Percentiles rank a stretch among this genome's conserved stretches.
Conservation (phyloP, 2,113 vertebrate genomes). For the Equus przewalskii region DNA sequence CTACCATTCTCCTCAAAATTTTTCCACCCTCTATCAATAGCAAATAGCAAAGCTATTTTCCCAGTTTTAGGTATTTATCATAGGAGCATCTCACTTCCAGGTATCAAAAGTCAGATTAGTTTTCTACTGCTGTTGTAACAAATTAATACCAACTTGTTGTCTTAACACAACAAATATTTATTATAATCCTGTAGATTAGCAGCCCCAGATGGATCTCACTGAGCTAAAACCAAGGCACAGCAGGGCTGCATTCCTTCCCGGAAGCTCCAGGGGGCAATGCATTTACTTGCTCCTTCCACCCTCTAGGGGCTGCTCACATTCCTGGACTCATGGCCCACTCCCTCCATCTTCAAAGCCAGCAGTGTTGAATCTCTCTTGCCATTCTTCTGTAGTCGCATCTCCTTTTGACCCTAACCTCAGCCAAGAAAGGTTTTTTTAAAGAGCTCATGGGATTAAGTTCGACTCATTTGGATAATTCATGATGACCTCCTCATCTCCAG, state of each 20-base stretch:
- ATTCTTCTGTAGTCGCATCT: too few relatives aligned
- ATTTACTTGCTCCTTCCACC: too few relatives aligned
- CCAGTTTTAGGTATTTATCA: too few relatives aligned
- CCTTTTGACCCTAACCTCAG: not conserved
- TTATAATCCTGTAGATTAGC: not conserved
- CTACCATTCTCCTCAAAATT: not conserved
- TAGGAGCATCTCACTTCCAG: not conserved
- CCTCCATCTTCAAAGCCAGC: not conserved
- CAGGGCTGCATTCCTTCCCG: not conserved
- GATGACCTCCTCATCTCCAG: not conserved
- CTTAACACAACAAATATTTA: not conserved
- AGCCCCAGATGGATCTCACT: not conserved
- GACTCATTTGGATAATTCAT: not conserved
- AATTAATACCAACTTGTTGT: not conserved
- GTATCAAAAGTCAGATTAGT: rapidly evolving
- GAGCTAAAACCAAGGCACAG: not conserved
- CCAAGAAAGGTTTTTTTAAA: not conserved
- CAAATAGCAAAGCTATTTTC: not conserved
- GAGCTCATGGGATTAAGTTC: not conserved
- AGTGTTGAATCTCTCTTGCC: not conserved
- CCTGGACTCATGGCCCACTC: not conserved
- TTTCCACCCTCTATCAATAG: not conserved
- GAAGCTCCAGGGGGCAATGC: not conserved
- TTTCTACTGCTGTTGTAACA: not conserved
- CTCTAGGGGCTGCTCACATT: rapidly evolving